Percentiles rank a stretch among this genome's conserved stretches.
Conservation (phyloP, 2,797 vertebrate genomes). For the Darevskia mixta region DNA sequence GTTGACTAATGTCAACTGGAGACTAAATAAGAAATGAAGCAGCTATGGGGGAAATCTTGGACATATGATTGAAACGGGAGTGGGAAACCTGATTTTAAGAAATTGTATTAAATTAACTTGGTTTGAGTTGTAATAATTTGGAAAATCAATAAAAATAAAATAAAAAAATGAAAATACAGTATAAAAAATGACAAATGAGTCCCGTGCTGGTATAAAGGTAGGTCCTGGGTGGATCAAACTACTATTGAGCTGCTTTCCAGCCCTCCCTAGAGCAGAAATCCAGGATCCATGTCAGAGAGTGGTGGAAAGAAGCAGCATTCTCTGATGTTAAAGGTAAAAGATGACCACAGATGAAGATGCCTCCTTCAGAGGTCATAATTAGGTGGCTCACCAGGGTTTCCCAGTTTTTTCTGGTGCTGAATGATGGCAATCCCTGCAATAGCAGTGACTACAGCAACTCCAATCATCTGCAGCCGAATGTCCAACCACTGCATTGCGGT, state of each 20-base stretch:
- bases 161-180: not conserved
- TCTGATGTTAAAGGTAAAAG: not conserved
- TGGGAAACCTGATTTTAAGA: no score
- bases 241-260: not conserved
- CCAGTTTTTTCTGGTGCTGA: conserved; percentile 86
- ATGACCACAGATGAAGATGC: not conserved
- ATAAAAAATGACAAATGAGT: not conserved
- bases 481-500: conserved; percentile 92
- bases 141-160: not conserved
- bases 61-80: no score
- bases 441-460: conserved; percentile 87
- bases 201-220: not conserved
- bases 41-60: no score
- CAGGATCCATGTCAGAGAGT: not conserved
- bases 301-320: not conserved
- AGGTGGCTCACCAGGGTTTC: conserved; percentile 88
- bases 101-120: no score
- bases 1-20: no score
- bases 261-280: not conserved
- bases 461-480: conserved; percentile 96
- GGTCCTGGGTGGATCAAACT: not conserved
- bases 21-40: no score
- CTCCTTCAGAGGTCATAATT: not conserved
- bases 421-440: conserved; percentile 88
- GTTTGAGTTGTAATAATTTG: no score